Base-by-base conservation (phyloP, 2,113 vertebrate species). In the Gila orcuttii region DNA sequence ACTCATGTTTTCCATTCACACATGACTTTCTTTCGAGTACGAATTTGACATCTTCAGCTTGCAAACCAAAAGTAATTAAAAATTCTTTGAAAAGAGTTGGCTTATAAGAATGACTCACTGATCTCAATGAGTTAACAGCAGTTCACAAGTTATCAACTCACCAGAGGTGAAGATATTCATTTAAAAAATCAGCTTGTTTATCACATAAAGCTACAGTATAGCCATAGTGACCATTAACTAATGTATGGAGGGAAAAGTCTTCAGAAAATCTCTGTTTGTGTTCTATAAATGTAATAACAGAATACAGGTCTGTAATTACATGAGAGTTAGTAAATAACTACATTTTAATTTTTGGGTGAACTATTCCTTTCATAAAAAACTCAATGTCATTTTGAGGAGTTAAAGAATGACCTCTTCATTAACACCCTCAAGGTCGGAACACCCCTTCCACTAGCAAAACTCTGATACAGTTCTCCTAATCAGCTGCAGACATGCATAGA, bases 401-500 rank as follows among this genome's bases (percentile, higher is more conserved):
- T n/a, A 60, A 66, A 39, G 25, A 52, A 76, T 78, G 36, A 36
- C 3, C 50, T 9, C 9, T 83, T 82, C 39, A 66, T 79, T 71
- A 42, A 57, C 15, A 80, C 57, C 21, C 9, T 50, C n/a, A 71
- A 62, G n/a, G 50, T 52, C 1, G 4, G 55, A 79, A 25, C 52
- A 60, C 28, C 57, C 15, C 64, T 17, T 69, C 13, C 19, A 31
- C 45, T 4, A 19, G 69, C 52, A 81, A 59, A 59, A 79, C 77
- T 77, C n/a, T 85, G 77, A 82, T 68, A 85, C 83, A 76, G 60
- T 79, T 62, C 80, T 39, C 42, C 75, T 88, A 88, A 88, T 86
- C 73, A 86, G 84, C 80, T 88, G 80, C 87, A 88, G 87, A 86
- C 84, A 85, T 76, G 45, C 60, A 45, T n/a, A 74, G 79, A 88